Percentiles rank a stretch among this genome's conserved stretches.
Conservation (phyloP, 2,797 vertebrate genomes). For the Balearica regulorum region DNA sequence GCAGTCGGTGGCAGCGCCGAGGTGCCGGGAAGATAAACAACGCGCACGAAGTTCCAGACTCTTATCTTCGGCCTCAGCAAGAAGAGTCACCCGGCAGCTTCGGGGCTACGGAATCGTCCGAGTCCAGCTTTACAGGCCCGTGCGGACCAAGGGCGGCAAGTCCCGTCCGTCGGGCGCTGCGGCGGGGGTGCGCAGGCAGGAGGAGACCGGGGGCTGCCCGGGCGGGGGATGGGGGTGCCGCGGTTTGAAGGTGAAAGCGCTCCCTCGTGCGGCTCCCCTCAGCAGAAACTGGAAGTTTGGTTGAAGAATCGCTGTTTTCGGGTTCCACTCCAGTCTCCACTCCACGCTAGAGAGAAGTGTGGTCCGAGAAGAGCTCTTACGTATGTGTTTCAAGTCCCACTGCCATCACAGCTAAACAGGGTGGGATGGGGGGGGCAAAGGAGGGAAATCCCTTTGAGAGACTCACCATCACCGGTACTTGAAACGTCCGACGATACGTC, state of each 20-base stretch:
- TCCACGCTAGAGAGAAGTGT: neutral
- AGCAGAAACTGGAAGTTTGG: neutral
- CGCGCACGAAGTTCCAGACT: neutral
- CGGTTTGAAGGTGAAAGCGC: neutral
- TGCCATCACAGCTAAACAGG: neutral
- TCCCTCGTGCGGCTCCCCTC: neutral
- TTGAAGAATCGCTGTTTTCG: accelerated
- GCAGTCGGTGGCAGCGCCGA: neutral
- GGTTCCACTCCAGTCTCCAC: neutral
- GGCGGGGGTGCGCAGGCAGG: too few relatives aligned
- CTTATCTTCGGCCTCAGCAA: neutral
- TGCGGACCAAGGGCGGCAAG: accelerated
- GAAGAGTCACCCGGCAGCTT: neutral
- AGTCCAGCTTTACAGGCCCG: neutral
- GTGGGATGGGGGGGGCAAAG: neutral
- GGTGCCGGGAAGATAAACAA: neutral
- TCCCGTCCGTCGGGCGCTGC: neutral
- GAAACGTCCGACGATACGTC: neutral
- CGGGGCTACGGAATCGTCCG: accelerated
- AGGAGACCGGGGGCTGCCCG: neutral
- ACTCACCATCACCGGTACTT: too few relatives aligned
- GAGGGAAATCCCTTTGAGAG: neutral
- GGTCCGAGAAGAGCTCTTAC: neutral
- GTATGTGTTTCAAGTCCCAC: neutral
- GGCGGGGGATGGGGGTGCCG: too few relatives aligned